Conservation (phyloP, 2,113 vertebrate genomes). For the Eulemur macaco region DNA sequence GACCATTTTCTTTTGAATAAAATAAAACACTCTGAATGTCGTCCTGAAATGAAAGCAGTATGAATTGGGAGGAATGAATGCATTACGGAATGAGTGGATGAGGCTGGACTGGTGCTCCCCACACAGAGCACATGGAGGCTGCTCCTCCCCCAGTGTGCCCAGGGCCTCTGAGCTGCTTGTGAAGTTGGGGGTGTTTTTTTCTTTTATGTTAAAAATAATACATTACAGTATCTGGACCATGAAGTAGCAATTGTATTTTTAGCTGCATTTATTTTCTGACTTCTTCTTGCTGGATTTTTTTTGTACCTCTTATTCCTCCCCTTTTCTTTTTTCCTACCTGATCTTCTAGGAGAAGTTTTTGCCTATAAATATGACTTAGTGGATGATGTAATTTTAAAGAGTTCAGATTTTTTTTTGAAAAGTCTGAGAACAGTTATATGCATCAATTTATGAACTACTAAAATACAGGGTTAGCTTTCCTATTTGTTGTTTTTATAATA, state of each 20-base stretch:
- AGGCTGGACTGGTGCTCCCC: neutral
- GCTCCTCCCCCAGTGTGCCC: neutral
- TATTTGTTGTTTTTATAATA: neutral
- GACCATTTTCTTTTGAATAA: neutral
- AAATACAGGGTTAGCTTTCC: neutral
- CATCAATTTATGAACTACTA: neutral
- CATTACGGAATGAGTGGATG: neutral
- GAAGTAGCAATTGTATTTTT: conserved; percentile 12
- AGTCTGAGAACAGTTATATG: neutral
- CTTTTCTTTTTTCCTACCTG: neutral
- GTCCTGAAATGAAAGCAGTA: neutral
- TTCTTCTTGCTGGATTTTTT: neutral
- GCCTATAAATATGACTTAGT: neutral
- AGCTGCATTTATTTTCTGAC: neutral
- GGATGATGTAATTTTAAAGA: neutral
- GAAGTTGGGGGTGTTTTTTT: neutral
- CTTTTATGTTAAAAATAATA: neutral
- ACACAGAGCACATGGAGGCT: fast-evolving
- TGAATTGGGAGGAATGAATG: neutral
- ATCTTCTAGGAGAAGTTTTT: neutral
- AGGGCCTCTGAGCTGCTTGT: neutral
- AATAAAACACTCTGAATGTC: neutral
- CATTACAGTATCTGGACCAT: neutral
- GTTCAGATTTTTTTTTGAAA: conserved; percentile 20
- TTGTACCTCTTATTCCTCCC: neutral